Conservation (phyloP, 2,888 invertebrate species). For the Pristionchus fissidentatus region DNA sequence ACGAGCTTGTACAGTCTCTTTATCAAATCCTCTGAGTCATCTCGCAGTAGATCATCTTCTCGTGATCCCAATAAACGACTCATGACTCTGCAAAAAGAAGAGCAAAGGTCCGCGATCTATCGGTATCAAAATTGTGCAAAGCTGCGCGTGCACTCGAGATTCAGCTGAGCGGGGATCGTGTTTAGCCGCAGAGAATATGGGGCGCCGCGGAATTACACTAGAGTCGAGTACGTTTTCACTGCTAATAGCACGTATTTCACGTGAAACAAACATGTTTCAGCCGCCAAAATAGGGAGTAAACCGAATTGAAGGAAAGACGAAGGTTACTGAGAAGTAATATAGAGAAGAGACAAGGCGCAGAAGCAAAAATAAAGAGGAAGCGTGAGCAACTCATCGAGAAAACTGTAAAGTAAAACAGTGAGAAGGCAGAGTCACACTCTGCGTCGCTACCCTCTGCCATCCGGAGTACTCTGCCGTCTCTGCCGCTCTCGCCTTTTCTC, state of each 20-base stretch:
- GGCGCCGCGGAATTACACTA: neutral
- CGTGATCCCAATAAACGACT: neutral
- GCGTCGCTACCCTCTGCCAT: constrained; percentile 27
- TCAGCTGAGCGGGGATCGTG: neutral
- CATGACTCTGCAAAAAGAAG: constrained; percentile 6
- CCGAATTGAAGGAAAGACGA: neutral
- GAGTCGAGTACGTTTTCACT: neutral
- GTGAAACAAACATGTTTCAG: neutral
- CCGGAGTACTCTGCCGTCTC: neutral
- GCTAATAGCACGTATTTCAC: neutral
- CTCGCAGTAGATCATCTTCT: constrained; percentile 34
- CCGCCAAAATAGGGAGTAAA: neutral
- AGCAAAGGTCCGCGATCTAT: neutral
- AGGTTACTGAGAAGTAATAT: no score
- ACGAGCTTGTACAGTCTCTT: constrained; percentile 52
- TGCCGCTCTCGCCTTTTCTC: constrained; percentile 44
- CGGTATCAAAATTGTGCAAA: constrained; percentile 12
- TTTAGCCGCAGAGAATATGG: neutral
- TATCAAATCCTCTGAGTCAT: constrained; percentile 50
- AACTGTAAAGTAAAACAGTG: constrained; percentile 39
- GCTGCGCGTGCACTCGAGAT: neutral
- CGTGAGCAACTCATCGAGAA: neutral
- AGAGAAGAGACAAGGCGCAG: neutral
- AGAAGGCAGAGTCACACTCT: neutral
- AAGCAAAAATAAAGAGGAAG: neutral